Evolutionary conservation across 2,888 invertebrate genomes (phyloP), one percentile per base, ranked within the genome.

Genomic region (Pollenia angustigena): DNA sequence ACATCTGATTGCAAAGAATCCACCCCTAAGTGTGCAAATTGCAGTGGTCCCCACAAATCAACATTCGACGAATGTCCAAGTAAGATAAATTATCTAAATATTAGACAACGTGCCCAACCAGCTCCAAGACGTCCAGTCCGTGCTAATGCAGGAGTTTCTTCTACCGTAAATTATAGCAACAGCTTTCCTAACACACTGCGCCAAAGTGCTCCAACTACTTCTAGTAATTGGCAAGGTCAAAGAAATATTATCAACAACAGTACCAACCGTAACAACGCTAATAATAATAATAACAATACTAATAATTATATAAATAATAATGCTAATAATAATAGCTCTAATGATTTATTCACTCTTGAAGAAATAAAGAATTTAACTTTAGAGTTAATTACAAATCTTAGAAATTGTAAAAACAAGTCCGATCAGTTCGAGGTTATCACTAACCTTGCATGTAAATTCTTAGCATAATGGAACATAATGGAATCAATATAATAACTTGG

Each of bases 21-120:
- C n/a, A 52, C 32, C 9, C 32, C 69, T 40, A 69, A 52, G 40
- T 52, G 32, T 52, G 68, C 68, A 68, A 68, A 68, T 16, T 56
- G 23, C 18, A 23, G 56, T 56, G 23, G 56, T 18, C 10, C 56
- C 2, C 56, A 56, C 23, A 56, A 62, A 42, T 62, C 42, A 62
- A 42, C 62, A 62, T 62, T 62, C 40, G 62, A 42, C 32, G 42
- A 62, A 62, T 42, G 62, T n/a, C 42, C 62, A 42, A 62, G 62
- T 18, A 18, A 18, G 18, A 18, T 42, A 62, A 42, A 42, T 62
- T 42, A 44, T 42, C 62, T 62, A 42, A 42, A 42, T 62, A 62
- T 62, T 42, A 62, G 62, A 62, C 42, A 62, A 42, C 62, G 62
- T 14, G 6, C n/a, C 62, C 62, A 62, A 62, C 14, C 14, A 40